These are phyloP conservation scores for Azemiops feae DNA, from an alignment of 2,113 vertebrate species.

Conservation along the genomic window DNA sequence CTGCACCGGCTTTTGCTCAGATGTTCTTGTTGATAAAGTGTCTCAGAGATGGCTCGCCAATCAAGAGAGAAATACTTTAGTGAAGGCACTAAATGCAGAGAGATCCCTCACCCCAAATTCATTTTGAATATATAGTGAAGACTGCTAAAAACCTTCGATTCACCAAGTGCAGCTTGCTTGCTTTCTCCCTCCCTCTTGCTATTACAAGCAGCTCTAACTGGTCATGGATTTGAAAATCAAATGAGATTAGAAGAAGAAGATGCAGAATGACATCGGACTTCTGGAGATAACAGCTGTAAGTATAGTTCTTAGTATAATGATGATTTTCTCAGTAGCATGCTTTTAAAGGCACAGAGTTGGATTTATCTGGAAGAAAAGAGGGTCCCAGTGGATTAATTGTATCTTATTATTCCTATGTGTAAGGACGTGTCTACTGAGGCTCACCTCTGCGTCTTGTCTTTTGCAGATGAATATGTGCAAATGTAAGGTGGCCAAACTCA, in stretches of 20 bases:
- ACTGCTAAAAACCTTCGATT: slow-evolving; percentile 58
- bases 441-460: slow-evolving; percentile 45
- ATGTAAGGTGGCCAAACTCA: slow-evolving; percentile 40
- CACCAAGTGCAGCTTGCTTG: slow-evolving; percentile 25
- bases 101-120: slow-evolving; percentile 41
- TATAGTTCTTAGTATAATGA: slow-evolving; percentile 59
- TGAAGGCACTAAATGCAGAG: slow-evolving; percentile 56
- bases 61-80: slow-evolving; percentile 36
- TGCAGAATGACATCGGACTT: slow-evolving; percentile 41
- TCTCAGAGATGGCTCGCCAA: slow-evolving; percentile 26
- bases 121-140: slow-evolving; percentile 45
- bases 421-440: slow-evolving; percentile 38
- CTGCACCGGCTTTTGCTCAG: slow-evolving; percentile 4
- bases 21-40: background rate
- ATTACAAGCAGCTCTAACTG: background rate
- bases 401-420: slow-evolving; percentile 50
- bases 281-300: slow-evolving; percentile 58
- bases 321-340: slow-evolving; percentile 51
- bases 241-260: slow-evolving; percentile 41
- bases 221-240: slow-evolving; percentile 49
- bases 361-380: slow-evolving; percentile 21
- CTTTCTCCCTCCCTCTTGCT: slow-evolving; percentile 33
- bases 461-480: slow-evolving; percentile 45
- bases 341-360: slow-evolving; percentile 39
- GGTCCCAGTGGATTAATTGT: slow-evolving; percentile 33